These are phyloP conservation scores for Parnassius apollo DNA, from an alignment of 2,888 invertebrate species.

Conservation along the genomic window DNA sequence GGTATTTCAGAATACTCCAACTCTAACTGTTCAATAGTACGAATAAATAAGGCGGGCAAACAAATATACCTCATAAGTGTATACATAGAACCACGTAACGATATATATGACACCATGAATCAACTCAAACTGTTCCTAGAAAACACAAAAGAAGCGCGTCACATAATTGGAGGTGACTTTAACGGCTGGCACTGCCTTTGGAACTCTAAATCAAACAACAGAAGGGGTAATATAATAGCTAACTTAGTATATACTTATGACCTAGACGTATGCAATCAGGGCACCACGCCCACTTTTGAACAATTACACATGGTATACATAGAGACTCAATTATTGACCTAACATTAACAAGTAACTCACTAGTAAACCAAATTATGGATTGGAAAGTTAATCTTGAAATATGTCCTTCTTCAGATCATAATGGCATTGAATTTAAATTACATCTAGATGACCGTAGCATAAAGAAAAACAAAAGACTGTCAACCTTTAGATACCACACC, in stretches of 20 bases:
- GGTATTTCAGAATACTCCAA: background rate
- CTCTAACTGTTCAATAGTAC: background rate
- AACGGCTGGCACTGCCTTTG: background rate
- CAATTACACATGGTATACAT: background rate
- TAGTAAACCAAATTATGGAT: background rate
- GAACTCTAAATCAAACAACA: background rate
- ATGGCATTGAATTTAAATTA: conserved; percentile 1
- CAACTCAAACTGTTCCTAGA: conserved; percentile 1
- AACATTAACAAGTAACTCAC: background rate
- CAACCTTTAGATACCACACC: conserved; percentile 1
- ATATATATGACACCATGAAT: background rate
- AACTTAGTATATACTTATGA: background rate
- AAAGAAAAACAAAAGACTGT: background rate
- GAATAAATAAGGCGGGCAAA: background rate
- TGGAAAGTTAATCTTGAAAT: background rate
- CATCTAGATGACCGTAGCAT: background rate
- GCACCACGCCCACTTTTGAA: conserved; percentile 4
- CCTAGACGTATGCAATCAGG: background rate
- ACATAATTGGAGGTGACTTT: conserved; percentile 4
- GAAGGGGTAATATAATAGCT: background rate
- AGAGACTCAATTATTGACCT: conserved; percentile 5
- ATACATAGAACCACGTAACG: conserved; percentile 2
- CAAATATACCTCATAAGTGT: background rate
- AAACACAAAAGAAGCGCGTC: background rate
- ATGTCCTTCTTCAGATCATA: background rate